These are phyloP conservation scores for Lepus americanus DNA, from an alignment of 2,113 vertebrate genomes.

Conservation along the genomic window DNA sequence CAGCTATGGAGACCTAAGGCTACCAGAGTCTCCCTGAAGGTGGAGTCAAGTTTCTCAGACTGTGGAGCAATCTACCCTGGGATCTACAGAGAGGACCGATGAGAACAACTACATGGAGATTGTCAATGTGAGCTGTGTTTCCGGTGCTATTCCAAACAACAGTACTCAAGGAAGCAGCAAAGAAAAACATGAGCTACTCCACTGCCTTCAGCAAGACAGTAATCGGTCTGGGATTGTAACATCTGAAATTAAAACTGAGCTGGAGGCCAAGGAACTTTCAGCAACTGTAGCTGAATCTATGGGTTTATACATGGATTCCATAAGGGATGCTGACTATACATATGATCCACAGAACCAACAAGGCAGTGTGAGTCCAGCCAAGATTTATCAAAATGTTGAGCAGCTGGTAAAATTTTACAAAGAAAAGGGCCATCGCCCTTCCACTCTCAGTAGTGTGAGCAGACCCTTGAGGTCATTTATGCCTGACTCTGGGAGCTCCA, in stretches of 20 bases:
- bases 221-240: constrained; percentile 90
- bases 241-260: constrained; percentile 93
- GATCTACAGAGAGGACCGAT: constrained; percentile 87
- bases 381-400: constrained; percentile 92
- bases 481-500: constrained; percentile 86
- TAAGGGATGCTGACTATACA: constrained; percentile 94
- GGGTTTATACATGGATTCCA: constrained; percentile 98
- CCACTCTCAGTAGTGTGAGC: constrained; percentile 82
- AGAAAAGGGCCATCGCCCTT: constrained; percentile 89
- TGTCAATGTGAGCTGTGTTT: constrained; percentile 92
- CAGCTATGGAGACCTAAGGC: constrained; percentile 97
- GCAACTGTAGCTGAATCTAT: constrained; percentile 98
- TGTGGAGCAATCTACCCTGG: constrained; percentile 90
- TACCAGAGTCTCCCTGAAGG: constrained; percentile 96
- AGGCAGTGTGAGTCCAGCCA: constrained; percentile 90
- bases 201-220: constrained; percentile 91
- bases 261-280: constrained; percentile 97
- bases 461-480: constrained; percentile 88
- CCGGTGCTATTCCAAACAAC: constrained; percentile 87
- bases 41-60: constrained; percentile 94
- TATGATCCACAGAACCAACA: constrained; percentile 92
- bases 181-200: constrained; percentile 92
- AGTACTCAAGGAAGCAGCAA: constrained; percentile 91
- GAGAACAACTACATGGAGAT: constrained; percentile 94
- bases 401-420: constrained; percentile 91